Conservation (phyloP, 2,113 vertebrate genomes). For the Trichomycterus rosablanca region DNA sequence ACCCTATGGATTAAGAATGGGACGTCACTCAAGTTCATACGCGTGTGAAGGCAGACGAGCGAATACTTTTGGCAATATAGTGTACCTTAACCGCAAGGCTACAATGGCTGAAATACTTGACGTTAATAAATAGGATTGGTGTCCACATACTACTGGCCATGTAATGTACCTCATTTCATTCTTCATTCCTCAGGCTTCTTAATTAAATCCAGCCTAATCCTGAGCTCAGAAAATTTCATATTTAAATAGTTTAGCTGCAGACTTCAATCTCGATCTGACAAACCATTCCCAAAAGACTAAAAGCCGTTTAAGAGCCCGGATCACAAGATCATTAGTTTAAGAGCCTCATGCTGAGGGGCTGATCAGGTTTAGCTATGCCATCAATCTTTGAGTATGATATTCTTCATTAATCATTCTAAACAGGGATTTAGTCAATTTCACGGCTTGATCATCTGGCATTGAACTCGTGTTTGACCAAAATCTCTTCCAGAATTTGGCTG, state of each 20-base stretch:
- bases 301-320: conserved; percentile 6
- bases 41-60: too few species aligned
- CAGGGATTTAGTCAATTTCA: conserved; percentile 12
- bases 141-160: too few species aligned
- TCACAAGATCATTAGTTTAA: conserved; percentile 14
- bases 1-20: too few species aligned
- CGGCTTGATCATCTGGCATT: conserved; percentile 2
- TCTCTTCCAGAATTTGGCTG: background rate
- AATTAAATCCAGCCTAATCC: background rate
- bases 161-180: too few species aligned
- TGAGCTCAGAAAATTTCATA: background rate
- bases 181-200: background rate
- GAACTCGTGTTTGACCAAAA: conserved; percentile 3
- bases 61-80: too few species aligned
- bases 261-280: background rate
- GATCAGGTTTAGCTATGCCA: background rate
- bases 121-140: too few species aligned
- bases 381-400: conserved; percentile 16
- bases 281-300: background rate
- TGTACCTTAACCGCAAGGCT: too few species aligned
- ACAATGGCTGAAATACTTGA: too few species aligned
- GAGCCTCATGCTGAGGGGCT: background rate
- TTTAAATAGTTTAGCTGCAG: conserved; percentile 5
- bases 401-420: conserved; percentile 12
- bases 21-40: too few species aligned